Conservation (phyloP, 2,113 vertebrate genomes). For the Sula dactylatra region DNA sequence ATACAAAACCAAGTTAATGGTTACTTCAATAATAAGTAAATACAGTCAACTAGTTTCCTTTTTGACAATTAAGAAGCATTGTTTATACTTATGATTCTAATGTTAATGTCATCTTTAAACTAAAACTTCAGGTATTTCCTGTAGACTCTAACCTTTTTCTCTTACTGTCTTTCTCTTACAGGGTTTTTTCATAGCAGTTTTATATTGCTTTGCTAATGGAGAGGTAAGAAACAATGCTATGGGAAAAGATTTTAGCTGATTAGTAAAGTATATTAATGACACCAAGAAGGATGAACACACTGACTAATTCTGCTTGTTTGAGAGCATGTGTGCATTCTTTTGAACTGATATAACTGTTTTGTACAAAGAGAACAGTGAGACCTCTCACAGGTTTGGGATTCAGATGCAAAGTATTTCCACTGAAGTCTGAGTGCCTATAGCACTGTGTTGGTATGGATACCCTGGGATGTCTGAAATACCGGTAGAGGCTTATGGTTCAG, state of each 20-base stretch:
- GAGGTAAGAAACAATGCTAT: conserved; percentile 79
- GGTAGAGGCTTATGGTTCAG: neutral
- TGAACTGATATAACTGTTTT: neutral
- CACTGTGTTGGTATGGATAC: neutral
- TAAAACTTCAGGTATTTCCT: neutral
- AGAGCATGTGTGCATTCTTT: neutral
- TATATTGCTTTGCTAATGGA: conserved; percentile 94
- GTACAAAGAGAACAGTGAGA: neutral
- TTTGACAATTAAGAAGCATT: neutral
- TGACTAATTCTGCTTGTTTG: neutral
- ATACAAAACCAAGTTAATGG: neutral
- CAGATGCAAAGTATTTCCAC: neutral
- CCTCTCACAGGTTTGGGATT: neutral
- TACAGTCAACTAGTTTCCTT: neutral
- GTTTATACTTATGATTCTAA: neutral
- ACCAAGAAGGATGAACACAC: neutral
- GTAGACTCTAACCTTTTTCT: neutral
- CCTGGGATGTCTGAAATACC: neutral
- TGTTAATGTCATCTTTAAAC: neutral
- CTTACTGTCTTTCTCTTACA: conserved; percentile 57
- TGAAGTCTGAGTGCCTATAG: neutral
- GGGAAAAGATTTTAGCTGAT: neutral
- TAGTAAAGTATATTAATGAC: neutral
- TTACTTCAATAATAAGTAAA: neutral
- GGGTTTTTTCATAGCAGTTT: conserved; percentile 90